A percentile compares a stretch with the other conserved stretches of the same genome.
Evolutionary conservation across 2,113 vertebrate genomes (phyloP).

Genomic region (Burhinus oedicnemus): DNA sequence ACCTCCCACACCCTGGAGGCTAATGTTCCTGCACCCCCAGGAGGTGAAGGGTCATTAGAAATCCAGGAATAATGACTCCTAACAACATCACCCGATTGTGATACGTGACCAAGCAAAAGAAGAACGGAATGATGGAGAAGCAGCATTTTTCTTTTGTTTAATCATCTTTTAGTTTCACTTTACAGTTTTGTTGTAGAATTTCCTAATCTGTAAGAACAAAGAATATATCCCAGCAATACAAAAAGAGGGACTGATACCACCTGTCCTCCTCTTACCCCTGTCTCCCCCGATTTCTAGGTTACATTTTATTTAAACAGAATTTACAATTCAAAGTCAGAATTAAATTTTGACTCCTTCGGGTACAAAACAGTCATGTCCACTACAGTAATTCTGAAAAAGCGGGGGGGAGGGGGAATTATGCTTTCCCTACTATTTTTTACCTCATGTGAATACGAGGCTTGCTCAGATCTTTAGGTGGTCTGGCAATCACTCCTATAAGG

Average conservation of each 20-base stretch:
- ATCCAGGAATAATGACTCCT: not conserved
- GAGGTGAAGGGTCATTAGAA: not conserved
- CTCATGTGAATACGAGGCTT: not conserved
- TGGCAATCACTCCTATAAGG: not conserved
- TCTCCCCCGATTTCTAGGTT: not conserved
- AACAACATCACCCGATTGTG: not conserved
- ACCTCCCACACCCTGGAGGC: not conserved
- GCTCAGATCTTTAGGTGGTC: not conserved
- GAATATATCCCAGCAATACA: not conserved
- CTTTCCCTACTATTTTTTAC: not conserved
- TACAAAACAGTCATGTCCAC: not conserved
- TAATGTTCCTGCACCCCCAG: not conserved
- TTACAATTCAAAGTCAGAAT: not conserved
- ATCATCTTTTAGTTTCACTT: not conserved
- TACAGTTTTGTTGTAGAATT: not conserved
- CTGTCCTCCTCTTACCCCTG: not conserved
- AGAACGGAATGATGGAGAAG: not conserved
- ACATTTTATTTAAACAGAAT: not conserved
- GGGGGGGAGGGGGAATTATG: too few relatives aligned
- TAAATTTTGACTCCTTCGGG: not conserved
- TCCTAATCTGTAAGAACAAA: not conserved
- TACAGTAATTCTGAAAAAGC: not conserved
- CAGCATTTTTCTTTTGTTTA: not conserved
- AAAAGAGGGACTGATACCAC: not conserved
- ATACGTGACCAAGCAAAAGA: not conserved